phyloP scores from a whole-genome alignment of 2,888 invertebrate genomes.

The Thymelicus lineola region DNA sequence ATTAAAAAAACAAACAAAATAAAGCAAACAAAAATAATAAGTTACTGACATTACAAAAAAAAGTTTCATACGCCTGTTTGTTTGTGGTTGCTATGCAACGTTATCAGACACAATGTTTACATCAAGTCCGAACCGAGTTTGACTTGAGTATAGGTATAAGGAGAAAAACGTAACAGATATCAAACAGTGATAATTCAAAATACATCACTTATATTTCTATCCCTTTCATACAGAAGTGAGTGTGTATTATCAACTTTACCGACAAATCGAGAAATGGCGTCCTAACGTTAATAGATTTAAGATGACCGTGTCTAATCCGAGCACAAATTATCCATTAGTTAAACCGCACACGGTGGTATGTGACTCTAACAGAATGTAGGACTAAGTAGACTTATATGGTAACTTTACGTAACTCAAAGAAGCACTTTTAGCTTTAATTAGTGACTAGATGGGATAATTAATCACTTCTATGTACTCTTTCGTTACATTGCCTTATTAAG shows the following conservation, averaged over 20 bases:
- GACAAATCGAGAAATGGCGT: neutral
- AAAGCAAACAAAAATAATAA: too few relatives aligned
- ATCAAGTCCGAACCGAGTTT: too few relatives aligned
- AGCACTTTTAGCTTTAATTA: slow-evolving; percentile 27
- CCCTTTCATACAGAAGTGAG: neutral
- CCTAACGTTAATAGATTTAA: slow-evolving; percentile 66
- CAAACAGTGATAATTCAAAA: neutral
- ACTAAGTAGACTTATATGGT: slow-evolving; percentile 16
- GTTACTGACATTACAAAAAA: too few relatives aligned
- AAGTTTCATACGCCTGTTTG: too few relatives aligned
- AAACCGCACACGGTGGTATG: slow-evolving; percentile 61
- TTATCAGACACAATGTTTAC: too few relatives aligned
- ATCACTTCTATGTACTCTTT: slow-evolving; percentile 8
- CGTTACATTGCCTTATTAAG: slow-evolving; percentile 2
- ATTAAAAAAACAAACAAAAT: too few relatives aligned
- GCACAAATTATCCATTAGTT: slow-evolving; percentile 65
- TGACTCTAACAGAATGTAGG: slow-evolving; percentile 31
- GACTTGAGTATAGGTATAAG: too few relatives aligned
- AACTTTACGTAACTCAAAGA: slow-evolving; percentile 29
- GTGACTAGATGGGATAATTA: slow-evolving; percentile 25
- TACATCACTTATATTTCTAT: neutral
- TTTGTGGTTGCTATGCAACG: too few relatives aligned
- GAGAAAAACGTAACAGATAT: too few relatives aligned
- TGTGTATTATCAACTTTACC: neutral
- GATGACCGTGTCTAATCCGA: slow-evolving; percentile 66